Conservation (phyloP, 2,888 invertebrate species). For the Steromphala cineraria region DNA sequence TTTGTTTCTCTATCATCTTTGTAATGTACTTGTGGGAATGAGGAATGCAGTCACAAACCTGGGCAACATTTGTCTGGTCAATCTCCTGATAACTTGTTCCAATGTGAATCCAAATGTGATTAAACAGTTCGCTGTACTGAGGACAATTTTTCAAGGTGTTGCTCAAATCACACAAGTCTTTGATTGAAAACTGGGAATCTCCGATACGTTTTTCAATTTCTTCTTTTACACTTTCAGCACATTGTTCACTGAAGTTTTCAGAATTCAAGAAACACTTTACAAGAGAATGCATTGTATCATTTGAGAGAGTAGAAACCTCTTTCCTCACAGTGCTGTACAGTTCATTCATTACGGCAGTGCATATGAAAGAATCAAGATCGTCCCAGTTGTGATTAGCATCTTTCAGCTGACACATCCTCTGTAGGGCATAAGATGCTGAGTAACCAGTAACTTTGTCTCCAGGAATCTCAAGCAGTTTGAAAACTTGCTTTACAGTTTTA, state of each 20-base stretch:
- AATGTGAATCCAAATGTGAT: slow-evolving; percentile 83
- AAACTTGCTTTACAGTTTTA: slow-evolving; percentile 62
- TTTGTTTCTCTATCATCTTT: slow-evolving; percentile 79
- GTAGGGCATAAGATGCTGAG: slow-evolving; percentile 58
- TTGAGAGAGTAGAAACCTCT: slow-evolving; percentile 43
- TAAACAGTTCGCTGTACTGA: slow-evolving; percentile 77
- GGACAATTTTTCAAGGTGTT: slow-evolving; percentile 78
- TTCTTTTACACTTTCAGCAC: slow-evolving; percentile 78
- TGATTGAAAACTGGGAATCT: slow-evolving; percentile 79
- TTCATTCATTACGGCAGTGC: slow-evolving; percentile 76
- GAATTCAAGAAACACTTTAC: slow-evolving; percentile 49
- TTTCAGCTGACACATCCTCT: slow-evolving; percentile 53
- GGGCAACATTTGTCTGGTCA: slow-evolving; percentile 79
- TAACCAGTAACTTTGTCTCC: slow-evolving; percentile 76
- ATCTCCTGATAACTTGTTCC: slow-evolving; percentile 80
- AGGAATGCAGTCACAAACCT: slow-evolving; percentile 79
- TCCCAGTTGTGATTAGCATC: slow-evolving; percentile 53
- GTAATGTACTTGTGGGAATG: slow-evolving; percentile 80
- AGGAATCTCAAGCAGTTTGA: slow-evolving; percentile 76
- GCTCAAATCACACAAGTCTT: slow-evolving; percentile 81
- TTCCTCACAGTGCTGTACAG: slow-evolving; percentile 76
- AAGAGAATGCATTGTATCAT: slow-evolving; percentile 46
- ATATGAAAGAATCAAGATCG: slow-evolving; percentile 73
- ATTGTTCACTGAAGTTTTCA: slow-evolving; percentile 39
- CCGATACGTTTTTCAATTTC: slow-evolving; percentile 81